phyloP scores from a whole-genome alignment of 1,140 invertebrate genomes.

The Polypedilum vanderplanki region DNA sequence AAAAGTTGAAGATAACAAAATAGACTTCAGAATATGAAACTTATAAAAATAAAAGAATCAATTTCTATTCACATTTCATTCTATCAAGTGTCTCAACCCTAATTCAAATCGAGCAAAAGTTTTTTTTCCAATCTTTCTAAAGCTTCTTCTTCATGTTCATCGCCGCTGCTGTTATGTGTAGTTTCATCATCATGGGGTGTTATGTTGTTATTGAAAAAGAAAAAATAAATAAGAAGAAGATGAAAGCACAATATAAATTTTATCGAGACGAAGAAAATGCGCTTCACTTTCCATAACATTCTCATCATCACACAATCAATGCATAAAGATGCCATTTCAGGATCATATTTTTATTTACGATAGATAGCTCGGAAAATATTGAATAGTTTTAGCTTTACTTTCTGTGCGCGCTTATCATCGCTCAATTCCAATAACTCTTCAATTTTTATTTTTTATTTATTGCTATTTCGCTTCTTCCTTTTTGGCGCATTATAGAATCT shows the following conservation, averaged over 20 bases:
- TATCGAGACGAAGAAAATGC: neutral
- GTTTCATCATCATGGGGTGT: neutral
- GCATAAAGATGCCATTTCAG: neutral
- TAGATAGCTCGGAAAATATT: neutral
- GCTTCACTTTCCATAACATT: neutral
- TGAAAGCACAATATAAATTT: neutral
- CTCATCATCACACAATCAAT: neutral
- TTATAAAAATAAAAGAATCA: neutral
- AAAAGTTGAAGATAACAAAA: neutral
- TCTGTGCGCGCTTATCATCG: neutral
- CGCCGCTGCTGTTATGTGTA: neutral
- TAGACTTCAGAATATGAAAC: neutral
- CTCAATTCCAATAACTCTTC: neutral
- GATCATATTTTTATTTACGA: neutral
- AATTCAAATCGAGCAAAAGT: too few species aligned
- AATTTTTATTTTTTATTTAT: neutral
- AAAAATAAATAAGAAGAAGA: neutral
- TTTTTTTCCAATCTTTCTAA: too few species aligned
- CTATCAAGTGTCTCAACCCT: too few species aligned
- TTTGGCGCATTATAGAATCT: neutral
- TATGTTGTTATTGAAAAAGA: neutral
- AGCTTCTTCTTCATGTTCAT: too few species aligned
- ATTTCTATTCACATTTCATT: too few species aligned
- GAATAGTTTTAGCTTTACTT: neutral
- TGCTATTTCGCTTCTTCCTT: neutral